Evolutionary conservation across 2,797 vertebrate species (phyloP).

Genomic region (Spinus olivaceus): DNA sequence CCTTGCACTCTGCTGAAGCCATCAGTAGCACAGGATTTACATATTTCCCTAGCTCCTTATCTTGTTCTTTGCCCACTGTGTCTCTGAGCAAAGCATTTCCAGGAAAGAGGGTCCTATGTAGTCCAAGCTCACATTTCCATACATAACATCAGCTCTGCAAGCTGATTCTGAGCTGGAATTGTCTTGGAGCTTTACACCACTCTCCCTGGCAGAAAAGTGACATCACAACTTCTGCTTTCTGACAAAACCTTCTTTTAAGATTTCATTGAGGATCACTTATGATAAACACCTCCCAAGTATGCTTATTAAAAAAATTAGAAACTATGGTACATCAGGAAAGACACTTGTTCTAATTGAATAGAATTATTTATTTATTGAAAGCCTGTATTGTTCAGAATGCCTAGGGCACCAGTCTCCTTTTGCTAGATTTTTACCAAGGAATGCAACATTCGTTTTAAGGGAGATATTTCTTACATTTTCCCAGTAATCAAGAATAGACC

Average conservation of each 20-base stretch:
- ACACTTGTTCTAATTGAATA: constrained; percentile 26
- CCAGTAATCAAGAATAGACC: neutral
- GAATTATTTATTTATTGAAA: constrained; percentile 57
- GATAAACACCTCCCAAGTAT: neutral
- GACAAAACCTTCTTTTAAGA: neutral
- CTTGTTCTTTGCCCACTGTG: neutral
- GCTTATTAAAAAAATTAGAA: constrained; percentile 43
- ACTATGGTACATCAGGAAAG: neutral
- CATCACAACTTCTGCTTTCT: neutral
- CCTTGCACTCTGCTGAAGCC: neutral
- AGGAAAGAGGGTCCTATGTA: neutral
- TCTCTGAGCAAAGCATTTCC: neutral
- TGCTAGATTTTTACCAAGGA: neutral
- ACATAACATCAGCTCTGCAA: neutral
- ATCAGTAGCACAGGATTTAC: neutral
- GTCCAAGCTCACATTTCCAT: neutral
- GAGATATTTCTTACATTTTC: neutral
- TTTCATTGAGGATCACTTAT: neutral
- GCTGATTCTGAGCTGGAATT: neutral
- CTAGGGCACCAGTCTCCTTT: neutral
- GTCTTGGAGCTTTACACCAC: neutral
- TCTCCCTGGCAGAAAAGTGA: neutral
- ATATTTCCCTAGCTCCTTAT: neutral
- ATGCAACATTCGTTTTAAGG: neutral
- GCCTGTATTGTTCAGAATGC: neutral